These are phyloP conservation scores for Echeneis naucrates DNA, from an alignment of 2,797 vertebrate species.

Conservation along the genomic window DNA sequence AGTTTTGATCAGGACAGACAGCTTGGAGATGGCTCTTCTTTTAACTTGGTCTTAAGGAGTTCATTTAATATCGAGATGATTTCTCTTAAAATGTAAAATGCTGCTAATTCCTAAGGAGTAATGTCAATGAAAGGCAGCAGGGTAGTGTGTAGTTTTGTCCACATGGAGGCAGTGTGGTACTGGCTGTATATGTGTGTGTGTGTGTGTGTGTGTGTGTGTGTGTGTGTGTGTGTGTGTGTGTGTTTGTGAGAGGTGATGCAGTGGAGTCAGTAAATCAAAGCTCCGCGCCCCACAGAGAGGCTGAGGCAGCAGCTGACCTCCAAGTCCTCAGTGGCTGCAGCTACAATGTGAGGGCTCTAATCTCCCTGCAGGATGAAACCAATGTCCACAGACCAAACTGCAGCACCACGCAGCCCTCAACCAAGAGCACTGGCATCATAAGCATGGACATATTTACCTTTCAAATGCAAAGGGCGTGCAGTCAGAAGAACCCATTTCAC, in stretches of 20 bases:
- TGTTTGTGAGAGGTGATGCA: constrained; percentile 60
- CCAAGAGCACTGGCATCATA: constrained; percentile 2
- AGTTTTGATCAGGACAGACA: not conserved
- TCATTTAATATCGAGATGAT: not conserved
- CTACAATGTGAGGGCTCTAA: constrained; percentile 60
- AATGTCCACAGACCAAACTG: constrained; percentile 35
- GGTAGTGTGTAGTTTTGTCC: constrained; percentile 51
- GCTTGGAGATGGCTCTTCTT: not conserved
- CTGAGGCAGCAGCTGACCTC: constrained; percentile 82
- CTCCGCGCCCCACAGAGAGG: constrained; percentile 71
- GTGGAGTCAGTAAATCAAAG: constrained; percentile 77
- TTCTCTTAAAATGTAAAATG: not conserved
- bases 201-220: constrained; percentile 31
- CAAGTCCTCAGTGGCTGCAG: constrained; percentile 65
- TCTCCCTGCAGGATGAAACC: constrained; percentile 57
- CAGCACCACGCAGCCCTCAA: not conserved
- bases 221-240: constrained; percentile 25
- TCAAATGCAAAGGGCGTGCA: constrained; percentile 16
- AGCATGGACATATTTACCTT: constrained; percentile 30
- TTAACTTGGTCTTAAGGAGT: not conserved
- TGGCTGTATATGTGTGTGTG: constrained; percentile 22
- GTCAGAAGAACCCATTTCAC: constrained; percentile 16
- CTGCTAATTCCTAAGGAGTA: not conserved
- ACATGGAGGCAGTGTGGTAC: constrained; percentile 77
- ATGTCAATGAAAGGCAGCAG: constrained; percentile 13